Evolutionary conservation across 2,888 invertebrate genomes (phyloP), one percentile per base, ranked within the genome.

Genomic region (Erebia palarica): DNA sequence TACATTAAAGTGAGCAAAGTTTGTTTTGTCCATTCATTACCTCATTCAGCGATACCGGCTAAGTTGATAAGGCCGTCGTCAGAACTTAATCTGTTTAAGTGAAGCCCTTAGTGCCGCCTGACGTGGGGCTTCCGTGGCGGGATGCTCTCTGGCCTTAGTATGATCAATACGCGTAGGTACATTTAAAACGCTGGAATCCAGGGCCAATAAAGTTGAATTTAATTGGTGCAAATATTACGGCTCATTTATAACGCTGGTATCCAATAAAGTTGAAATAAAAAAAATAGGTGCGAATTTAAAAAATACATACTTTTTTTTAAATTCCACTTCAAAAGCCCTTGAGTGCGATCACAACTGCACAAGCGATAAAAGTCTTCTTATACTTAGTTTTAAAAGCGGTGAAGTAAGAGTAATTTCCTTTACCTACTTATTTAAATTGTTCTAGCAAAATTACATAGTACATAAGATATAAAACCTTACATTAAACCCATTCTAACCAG

Each of bases 401-500:
- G 36, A 36, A 36, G 36, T 36, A 36, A 36, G 36, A 36, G 36
- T 1, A 5, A 36, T 8, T n/a, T 51, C 1, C 49, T 14, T 13
- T 27, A 27, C 27, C 27, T 27, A 3, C 27, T 3, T 27, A 27
- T 27, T 27, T 27, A 27, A 27, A 7, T 36, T 14, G 14, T 49
- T 5, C 16, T 9, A 8, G 7, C n/a, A 0, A 53, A 9, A 9
- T 16, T 53, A 13, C 51, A 14, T 14, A n/a, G 44, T 44, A 44
- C 9, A 27, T 14, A 13, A 58, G 11, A 5, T 27, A 58, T 21
- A 14, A 1, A 60, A 42, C 49, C 49, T 47, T 21, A 64, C 58
- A 60, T 58, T 59, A 60, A 63, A 53, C 44, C 36, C 53, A 53
- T 73, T 73, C 66, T 57, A 49, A 69, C 14, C 47, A 18, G n/a